These are phyloP conservation scores for Hybos culiciformis DNA, from an alignment of 2,888 invertebrate species.

Conservation along the genomic window DNA sequence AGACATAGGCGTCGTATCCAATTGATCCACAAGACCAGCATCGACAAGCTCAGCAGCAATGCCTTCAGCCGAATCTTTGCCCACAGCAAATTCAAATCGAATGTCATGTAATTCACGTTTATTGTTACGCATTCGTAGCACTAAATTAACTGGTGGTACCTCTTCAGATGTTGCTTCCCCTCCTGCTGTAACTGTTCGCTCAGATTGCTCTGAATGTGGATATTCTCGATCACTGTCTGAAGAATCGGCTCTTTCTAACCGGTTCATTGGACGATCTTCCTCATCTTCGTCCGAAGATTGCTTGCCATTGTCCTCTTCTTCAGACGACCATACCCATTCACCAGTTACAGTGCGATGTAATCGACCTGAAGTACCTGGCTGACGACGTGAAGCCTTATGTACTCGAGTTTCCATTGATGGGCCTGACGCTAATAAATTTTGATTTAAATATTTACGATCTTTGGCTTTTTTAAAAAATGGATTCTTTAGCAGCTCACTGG, in stretches of 20 bases:
- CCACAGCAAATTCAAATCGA: slow-evolving; percentile 87
- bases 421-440: slow-evolving; percentile 71
- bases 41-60: slow-evolving; percentile 89
- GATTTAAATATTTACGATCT: slow-evolving; percentile 75
- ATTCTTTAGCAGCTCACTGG: slow-evolving; percentile 89
- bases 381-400: slow-evolving; percentile 67
- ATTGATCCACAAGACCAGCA: slow-evolving; percentile 84
- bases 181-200: slow-evolving; percentile 37
- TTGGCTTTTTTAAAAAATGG: slow-evolving; percentile 98
- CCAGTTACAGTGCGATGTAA: slow-evolving; percentile 90
- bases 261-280: slow-evolving; percentile 47
- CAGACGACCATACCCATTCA: slow-evolving; percentile 97
- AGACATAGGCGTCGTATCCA: slow-evolving; percentile 86
- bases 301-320: slow-evolving; percentile 63
- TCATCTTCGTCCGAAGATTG: slow-evolving; percentile 41
- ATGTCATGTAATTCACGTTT: slow-evolving; percentile 92
- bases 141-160: slow-evolving; percentile 55
- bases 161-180: slow-evolving; percentile 32
- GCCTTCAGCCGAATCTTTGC: slow-evolving; percentile 80
- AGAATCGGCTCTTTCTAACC: slow-evolving; percentile 44
- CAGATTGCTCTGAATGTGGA: slow-evolving; percentile 30
- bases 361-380: slow-evolving; percentile 74
- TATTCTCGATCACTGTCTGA: slow-evolving; percentile 45
- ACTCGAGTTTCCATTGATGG: slow-evolving; percentile 83
- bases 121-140: slow-evolving; percentile 80